Evolutionary conservation across 2,113 vertebrate genomes (phyloP).

Genomic region (Furnarius figulus): DNA sequence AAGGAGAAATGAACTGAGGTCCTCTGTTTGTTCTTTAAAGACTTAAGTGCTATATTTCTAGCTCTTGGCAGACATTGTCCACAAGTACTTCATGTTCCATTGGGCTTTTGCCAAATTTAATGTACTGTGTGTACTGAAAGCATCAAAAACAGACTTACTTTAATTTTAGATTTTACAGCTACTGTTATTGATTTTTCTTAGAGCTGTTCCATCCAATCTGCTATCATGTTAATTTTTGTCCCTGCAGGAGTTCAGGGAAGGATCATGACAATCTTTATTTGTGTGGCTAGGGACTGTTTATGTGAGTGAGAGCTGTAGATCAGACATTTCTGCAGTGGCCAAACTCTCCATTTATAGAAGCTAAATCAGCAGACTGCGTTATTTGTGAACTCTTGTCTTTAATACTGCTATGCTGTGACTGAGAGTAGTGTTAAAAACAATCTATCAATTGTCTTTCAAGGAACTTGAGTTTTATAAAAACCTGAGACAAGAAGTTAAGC

Average conservation of each 20-base stretch:
- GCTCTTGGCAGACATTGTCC: slow-evolving; percentile 66
- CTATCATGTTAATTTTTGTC: slow-evolving; percentile 31
- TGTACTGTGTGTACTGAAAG: slow-evolving; percentile 62
- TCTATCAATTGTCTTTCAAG: neutral
- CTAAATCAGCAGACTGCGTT: neutral
- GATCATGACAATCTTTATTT: neutral
- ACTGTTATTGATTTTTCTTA: slow-evolving; percentile 62
- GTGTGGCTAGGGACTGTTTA: neutral
- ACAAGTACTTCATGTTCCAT: slow-evolving; percentile 62
- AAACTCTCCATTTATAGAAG: neutral
- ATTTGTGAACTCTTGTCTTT: neutral
- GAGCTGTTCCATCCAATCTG: slow-evolving; percentile 32
- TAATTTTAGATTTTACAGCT: slow-evolving; percentile 64
- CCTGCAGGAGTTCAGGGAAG: neutral
- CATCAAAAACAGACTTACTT: slow-evolving; percentile 61
- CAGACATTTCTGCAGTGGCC: neutral
- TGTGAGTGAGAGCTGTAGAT: neutral
- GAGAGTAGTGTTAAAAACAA: neutral
- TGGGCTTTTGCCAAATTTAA: slow-evolving; percentile 51
- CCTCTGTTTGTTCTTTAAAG: slow-evolving; percentile 65
- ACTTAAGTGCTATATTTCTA: slow-evolving; percentile 52
- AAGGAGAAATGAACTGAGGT: slow-evolving; percentile 30
- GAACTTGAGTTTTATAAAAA: neutral
- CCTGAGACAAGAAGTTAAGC: neutral
- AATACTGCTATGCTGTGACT: neutral